Base-by-base conservation (phyloP, 1,140 invertebrate species). In the Bradysia coprophila region DNA sequence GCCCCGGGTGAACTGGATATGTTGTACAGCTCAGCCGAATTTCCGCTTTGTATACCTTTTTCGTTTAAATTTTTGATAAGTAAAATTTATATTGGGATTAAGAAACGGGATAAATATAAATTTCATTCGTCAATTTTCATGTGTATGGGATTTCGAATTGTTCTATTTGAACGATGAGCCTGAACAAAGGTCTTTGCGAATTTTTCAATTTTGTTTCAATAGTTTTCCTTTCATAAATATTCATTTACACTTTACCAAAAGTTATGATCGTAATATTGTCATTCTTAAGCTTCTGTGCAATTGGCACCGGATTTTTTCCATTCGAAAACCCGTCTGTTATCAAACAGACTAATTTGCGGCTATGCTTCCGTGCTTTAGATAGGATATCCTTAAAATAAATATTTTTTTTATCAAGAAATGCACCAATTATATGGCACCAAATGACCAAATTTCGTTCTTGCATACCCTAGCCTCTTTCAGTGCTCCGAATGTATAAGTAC, bases 281-380 rank as follows among this genome's bases (percentile, higher is more conserved):
- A 18, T 64, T 49, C 45, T 71, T 68, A 1, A 80, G 53, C 13
- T 62, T 50, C 24, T 62, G 56, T 0, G 77, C 74, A 1, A 68
- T 61, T 5, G 72, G 67, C 28, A 69, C 51, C 0, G 78, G 78
- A 61, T 80, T 72, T 0, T 75, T 76, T 0, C 75, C 76, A 53
- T 79, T 82, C 18, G 77, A 80, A 52, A 76, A 82, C 8, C 78
- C 78, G 53, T 81, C 78, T 2, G 78, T 81, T 38, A 82, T 69
- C 1, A 82, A 54, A 49, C 81, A 78, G 4, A 81, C 60, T 0
- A 72, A 69, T 51, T 76, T 77, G 33, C 55, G 59, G 0, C 76
- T 66, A n/a, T 63, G 56, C 6, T 54, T 48, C 4, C 76, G 58
- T 10, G 9, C 57, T n/a, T 62, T 57, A 34, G 57, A 49, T 4